Base-by-base conservation (phyloP, 2,888 invertebrate genomes). In the Nomada flava region DNA sequence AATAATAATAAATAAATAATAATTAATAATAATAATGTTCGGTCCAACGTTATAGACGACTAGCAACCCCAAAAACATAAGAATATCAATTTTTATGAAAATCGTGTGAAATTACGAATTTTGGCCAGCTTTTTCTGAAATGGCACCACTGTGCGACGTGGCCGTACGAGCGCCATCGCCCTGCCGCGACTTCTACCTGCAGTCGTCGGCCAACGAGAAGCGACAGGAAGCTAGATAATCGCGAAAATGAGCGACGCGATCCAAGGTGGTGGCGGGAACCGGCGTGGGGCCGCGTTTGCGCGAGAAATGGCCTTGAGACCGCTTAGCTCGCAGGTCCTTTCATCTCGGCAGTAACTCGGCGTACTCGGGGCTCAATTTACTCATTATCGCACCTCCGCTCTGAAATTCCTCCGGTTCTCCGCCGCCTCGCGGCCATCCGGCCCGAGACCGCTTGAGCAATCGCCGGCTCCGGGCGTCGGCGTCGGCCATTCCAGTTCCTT, bases 331-430 rank as follows among this genome's bases (percentile, higher is more conserved):
- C 63, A 60, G 85, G 69, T 87, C 68, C 76, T 87, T 84, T 82
- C 65, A 70, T 87, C 81, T 74, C 63, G 63, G n/a, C 62, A 36
- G 73, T 76, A 80, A 76, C 82, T 72, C 76, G 68, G 47, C 59
- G 65, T 83, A 76, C 63, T 67, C 75, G 50, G 42, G 52, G 70
- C 65, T 71, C 88, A 89, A 90, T 89, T 90, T 90, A 84, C 89
- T 90, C 86, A 90, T 91, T 90, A 91, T 90, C 84, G 86, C 90
- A 90, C 90, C 89, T 89, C 80, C 85, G 74, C 82, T 84, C 83
- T 71, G 80, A 80, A 82, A 89, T 89, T 89, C 83, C 79, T 79
- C 72, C 42, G 59, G 52, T 64, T 78, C 75, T 74, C 79, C 67
- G 71, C 69, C 52, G 75, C 50, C 59, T 68, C 72, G 44, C 57